A percentile compares a stretch with the other conserved stretches of the same genome.
phyloP scores from a whole-genome alignment of 2,113 vertebrate species.

The Ictidomys tridecemlineatus region DNA sequence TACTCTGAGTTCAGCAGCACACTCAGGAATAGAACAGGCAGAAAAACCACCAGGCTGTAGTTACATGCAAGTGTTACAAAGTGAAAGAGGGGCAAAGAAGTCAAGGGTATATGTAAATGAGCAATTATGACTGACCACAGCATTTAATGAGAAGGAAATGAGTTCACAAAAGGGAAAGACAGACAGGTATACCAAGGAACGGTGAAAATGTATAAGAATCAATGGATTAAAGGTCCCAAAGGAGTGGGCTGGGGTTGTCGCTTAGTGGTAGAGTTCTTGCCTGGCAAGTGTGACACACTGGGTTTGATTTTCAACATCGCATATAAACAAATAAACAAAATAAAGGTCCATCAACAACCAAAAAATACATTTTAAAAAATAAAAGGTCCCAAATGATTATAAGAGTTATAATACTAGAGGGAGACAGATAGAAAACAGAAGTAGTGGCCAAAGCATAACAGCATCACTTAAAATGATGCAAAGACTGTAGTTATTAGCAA shows the following conservation, averaged over 20 bases:
- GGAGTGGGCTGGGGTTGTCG: background rate
- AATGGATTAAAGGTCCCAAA: background rate
- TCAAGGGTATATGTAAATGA: background rate
- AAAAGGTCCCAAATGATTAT: background rate
- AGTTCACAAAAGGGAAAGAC: background rate
- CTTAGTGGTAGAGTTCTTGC: too few species aligned
- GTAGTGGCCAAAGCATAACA: background rate
- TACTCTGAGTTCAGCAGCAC: background rate
- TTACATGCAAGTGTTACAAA: background rate
- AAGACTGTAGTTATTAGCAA: background rate
- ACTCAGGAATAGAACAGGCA: background rate
- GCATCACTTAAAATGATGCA: background rate
- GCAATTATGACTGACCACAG: background rate
- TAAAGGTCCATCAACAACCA: too few species aligned
- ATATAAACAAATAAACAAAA: too few species aligned
- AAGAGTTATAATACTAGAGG: background rate
- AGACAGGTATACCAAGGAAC: background rate
- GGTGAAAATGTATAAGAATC: constrained; percentile 15
- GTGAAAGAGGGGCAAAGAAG: background rate
- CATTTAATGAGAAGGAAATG: constrained; percentile 30
- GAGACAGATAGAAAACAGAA: background rate
- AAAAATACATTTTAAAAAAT: too few species aligned
- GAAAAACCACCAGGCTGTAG: background rate
- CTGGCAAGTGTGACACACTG: too few species aligned
- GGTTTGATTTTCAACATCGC: too few species aligned